A percentile compares a stretch with the other conserved stretches of the same genome.
Evolutionary conservation across 1,140 invertebrate species (phyloP).

Genomic region (Macrosteles quadrilineatus): DNA sequence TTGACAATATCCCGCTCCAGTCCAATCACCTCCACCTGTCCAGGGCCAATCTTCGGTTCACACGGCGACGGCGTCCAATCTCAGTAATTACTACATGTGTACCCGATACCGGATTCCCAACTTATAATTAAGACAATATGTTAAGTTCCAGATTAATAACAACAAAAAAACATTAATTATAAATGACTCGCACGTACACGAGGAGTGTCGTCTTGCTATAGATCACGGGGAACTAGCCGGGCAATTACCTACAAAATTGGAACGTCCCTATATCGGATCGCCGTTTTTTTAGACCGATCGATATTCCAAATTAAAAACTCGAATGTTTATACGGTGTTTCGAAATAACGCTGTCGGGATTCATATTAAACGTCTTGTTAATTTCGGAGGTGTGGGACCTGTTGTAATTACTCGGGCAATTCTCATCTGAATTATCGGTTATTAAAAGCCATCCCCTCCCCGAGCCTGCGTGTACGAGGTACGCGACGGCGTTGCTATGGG

Average conservation of each 20-base stretch:
- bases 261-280: conserved; percentile 24
- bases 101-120: conserved; percentile 23
- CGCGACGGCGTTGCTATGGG: conserved; percentile 1
- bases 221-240: conserved; percentile 18
- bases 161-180: conserved; percentile 32
- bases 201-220: conserved; percentile 27
- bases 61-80: conserved; percentile 13
- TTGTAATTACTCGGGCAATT: conserved; percentile 17
- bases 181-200: conserved; percentile 20
- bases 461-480: no score
- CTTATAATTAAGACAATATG: conserved; percentile 32
- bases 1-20: no score
- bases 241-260: conserved; percentile 23
- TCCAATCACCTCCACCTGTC: no score
- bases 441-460: background rate
- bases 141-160: conserved; percentile 32
- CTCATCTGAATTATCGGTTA: conserved; percentile 12
- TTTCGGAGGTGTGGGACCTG: conserved; percentile 18
- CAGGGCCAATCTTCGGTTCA: background rate
- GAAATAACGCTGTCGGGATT: conserved; percentile 22
- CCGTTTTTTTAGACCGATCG: conserved; percentile 25
- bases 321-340: conserved; percentile 29
- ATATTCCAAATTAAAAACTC: conserved; percentile 31
- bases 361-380: conserved; percentile 31
- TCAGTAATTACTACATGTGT: conserved; percentile 27